Percentiles rank a stretch among this genome's conserved stretches.
Evolutionary conservation across 2,888 invertebrate genomes (phyloP).

Genomic region (Stramonita haemastoma): DNA sequence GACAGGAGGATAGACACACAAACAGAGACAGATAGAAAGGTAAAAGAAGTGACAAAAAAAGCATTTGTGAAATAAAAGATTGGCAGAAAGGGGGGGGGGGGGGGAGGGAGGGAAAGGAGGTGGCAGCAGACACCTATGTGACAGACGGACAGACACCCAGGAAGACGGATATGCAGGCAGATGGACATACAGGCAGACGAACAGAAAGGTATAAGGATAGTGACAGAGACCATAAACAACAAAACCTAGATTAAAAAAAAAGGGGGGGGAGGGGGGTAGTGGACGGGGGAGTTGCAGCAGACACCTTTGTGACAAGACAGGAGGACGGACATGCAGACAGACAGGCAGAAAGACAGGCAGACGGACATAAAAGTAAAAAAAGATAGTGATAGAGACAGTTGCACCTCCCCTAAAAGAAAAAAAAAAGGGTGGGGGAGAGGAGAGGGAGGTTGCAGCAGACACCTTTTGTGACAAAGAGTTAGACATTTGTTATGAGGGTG

Average conservation of each 20-base stretch:
- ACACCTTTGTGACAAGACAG: no score
- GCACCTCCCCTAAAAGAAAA: neutral
- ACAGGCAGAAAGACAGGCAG: no score
- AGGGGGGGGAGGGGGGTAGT: no score
- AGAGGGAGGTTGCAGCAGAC: neutral
- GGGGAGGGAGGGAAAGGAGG: neutral
- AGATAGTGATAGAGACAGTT: conserved; percentile 3
- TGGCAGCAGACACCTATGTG: neutral
- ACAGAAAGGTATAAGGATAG: neutral
- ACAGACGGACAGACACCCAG: neutral
- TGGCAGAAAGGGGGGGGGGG: neutral
- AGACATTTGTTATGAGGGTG: no score
- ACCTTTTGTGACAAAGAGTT: no score
- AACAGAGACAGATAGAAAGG: neutral
- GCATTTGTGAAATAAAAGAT: no score
- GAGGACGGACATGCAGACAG: no score
- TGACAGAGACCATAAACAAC: neutral
- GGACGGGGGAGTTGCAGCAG: no score
- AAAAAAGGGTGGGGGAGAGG: neutral
- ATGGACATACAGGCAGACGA: neutral
- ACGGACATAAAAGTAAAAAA: no score
- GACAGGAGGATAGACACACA: no score
- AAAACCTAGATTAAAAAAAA: no score
- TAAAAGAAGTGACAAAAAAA: neutral
- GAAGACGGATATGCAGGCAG: no score